phyloP scores from a whole-genome alignment of 2,113 vertebrate genomes.

The Cyprinus carpio region DNA sequence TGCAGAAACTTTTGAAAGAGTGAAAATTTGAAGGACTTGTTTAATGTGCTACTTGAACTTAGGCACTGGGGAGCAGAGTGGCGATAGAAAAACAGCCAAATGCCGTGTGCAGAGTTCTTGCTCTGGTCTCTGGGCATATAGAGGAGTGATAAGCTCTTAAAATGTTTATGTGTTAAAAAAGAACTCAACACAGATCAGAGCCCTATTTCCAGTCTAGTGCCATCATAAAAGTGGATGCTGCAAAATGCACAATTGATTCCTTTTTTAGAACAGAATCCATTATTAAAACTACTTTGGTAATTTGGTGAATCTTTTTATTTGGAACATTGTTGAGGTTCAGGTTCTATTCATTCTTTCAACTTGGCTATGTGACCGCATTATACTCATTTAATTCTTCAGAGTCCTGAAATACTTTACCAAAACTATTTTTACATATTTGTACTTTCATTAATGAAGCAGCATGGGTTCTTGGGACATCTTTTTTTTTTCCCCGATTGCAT shows the following conservation, averaged over 20 bases:
- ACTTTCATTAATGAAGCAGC: conserved; percentile 20
- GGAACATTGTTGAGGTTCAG: conserved; percentile 7
- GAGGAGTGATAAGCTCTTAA: conserved; percentile 5
- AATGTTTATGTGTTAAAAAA: conserved; percentile 13
- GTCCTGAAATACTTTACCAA: conserved; percentile 13
- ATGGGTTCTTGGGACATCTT: background rate
- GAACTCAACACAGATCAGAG: background rate
- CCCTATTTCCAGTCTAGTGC: background rate
- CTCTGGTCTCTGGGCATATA: conserved; percentile 15
- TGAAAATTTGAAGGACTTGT: conserved; percentile 34
- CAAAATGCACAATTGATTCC: background rate
- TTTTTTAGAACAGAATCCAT: conserved; percentile 25
- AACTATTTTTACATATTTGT: conserved; percentile 8
- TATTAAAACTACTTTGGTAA: conserved; percentile 40
- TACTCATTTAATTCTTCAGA: conserved; percentile 11
- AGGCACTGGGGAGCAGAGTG: background rate
- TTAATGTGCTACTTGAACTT: conserved; percentile 33
- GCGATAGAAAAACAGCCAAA: background rate
- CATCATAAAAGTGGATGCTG: background rate
- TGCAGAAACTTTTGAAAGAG: conserved; percentile 9
- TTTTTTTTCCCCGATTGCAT: background rate
- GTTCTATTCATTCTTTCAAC: background rate
- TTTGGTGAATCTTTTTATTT: conserved; percentile 26
- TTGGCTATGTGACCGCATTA: conserved; percentile 14
- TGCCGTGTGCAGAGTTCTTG: conserved; percentile 10